These are phyloP conservation scores for Acipenser oxyrinchus DNA, from an alignment of 2,797 vertebrate species.

Conservation along the genomic window DNA sequence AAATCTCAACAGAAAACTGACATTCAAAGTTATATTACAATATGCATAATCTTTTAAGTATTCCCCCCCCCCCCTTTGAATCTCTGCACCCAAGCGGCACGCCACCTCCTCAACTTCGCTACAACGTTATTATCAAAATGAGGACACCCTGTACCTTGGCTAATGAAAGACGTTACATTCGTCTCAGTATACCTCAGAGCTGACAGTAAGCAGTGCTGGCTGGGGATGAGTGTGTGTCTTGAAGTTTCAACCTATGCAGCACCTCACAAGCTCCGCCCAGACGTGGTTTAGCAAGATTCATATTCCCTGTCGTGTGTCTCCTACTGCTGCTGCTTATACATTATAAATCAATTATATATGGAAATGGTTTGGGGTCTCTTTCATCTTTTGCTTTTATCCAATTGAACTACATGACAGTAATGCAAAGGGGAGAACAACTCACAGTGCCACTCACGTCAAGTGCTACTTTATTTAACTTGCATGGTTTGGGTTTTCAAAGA, in stretches of 20 bases:
- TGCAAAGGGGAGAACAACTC: neutral
- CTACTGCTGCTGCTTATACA: neutral
- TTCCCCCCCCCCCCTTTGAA: too few relatives aligned
- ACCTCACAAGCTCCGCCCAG: neutral
- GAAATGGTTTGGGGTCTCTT: neutral
- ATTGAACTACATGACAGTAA: constrained; percentile 3
- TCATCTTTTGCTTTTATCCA: constrained; percentile 12
- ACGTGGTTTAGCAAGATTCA: neutral
- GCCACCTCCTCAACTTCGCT: too few relatives aligned
- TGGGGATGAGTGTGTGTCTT: neutral
- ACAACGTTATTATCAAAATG: too few relatives aligned
- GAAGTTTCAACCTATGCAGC: neutral
- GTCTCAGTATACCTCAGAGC: too few relatives aligned
- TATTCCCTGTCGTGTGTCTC: neutral
- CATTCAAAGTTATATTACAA: too few relatives aligned
- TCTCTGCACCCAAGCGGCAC: too few relatives aligned
- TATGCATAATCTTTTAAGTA: too few relatives aligned
- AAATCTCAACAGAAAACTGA: too few relatives aligned
- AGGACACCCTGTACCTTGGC: too few relatives aligned
- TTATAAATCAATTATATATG: constrained; percentile 7
- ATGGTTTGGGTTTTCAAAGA: too few relatives aligned
- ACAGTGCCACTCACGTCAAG: neutral
- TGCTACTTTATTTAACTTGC: too few relatives aligned
- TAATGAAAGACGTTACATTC: too few relatives aligned
- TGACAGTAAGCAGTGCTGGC: neutral